Conservation (phyloP, 2,113 vertebrate species). For the Ondatra zibethicus region DNA sequence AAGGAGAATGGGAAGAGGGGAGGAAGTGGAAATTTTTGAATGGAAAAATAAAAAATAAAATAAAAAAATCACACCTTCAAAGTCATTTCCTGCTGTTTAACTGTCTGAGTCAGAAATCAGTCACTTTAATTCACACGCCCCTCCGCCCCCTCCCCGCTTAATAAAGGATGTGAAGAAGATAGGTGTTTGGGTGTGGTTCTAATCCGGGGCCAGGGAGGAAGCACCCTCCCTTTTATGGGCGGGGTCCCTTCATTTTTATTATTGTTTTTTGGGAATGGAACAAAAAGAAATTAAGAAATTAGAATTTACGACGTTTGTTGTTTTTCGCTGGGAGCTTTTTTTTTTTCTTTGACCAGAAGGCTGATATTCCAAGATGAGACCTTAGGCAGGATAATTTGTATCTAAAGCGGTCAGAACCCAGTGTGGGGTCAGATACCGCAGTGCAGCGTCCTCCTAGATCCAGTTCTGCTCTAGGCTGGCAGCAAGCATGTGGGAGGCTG, state of each 20-base stretch:
- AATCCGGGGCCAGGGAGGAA: neutral
- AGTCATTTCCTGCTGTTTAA: neutral
- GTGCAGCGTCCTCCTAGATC: neutral
- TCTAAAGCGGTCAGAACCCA: neutral
- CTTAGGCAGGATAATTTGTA: neutral
- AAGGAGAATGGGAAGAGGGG: too few species aligned
- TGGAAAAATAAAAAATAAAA: too few species aligned
- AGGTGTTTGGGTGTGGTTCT: neutral
- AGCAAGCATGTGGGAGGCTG: neutral
- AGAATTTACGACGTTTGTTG: neutral
- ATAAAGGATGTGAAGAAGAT: neutral
- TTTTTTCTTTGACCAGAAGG: neutral
- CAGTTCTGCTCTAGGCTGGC: neutral
- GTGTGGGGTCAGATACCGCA: neutral
- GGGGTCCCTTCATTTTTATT: neutral
- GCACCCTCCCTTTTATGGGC: neutral
- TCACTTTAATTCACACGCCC: neutral
- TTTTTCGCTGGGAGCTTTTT: neutral
- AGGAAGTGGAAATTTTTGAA: too few species aligned
- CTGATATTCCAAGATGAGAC: neutral
- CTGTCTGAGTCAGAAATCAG: neutral
- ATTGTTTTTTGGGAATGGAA: neutral
- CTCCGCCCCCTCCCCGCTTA: neutral
- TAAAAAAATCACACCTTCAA: neutral
- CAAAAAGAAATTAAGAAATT: neutral